Percentiles rank a stretch among this genome's conserved stretches.
These are phyloP conservation scores for Eupelmus urozonus DNA, from an alignment of 2,888 invertebrate genomes.

Conservation along the genomic window DNA sequence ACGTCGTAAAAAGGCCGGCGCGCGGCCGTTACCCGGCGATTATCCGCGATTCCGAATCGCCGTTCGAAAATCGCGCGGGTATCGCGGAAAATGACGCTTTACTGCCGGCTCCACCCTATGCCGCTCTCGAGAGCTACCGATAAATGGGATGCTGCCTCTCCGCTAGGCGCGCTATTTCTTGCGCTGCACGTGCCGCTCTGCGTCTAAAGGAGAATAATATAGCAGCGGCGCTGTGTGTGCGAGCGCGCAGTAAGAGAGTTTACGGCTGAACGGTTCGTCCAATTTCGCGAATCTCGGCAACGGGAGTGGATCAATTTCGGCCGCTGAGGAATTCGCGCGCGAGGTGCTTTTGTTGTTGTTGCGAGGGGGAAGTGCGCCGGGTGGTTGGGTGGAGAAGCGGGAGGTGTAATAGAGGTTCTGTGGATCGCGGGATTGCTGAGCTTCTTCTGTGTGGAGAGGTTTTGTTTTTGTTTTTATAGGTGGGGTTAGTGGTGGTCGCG, in stretches of 20 bases:
- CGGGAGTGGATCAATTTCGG: conserved; percentile 42
- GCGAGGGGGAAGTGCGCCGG: background rate
- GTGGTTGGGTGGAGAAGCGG: background rate
- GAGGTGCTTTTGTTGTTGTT: background rate
- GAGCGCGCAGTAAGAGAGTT: conserved; percentile 19
- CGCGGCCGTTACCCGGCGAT: conserved; percentile 49
- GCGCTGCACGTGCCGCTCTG: background rate
- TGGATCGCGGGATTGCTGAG: conserved; percentile 27
- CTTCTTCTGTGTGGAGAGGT: background rate
- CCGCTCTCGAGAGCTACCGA: conserved; percentile 13
- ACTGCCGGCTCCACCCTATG: conserved; percentile 30
- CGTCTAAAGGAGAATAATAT: conserved; percentile 37
- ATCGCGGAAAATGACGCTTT: conserved; percentile 59
- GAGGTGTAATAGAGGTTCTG: conserved; percentile 16
- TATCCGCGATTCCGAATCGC: conserved; percentile 52
- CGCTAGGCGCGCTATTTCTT: conserved; percentile 4
- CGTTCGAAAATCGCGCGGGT: conserved; percentile 47
- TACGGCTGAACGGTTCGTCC: conserved; percentile 50
- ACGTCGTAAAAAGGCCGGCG: conserved; percentile 54
- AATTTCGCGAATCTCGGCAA: conserved; percentile 44
- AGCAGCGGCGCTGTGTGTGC: background rate
- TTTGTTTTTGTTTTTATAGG: too few species aligned
- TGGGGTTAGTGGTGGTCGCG: too few species aligned
- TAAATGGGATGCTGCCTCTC: conserved; percentile 32
- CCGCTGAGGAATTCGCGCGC: conserved; percentile 10